phyloP scores from a whole-genome alignment of 2,113 vertebrate genomes.

The Apodemus sylvaticus region DNA sequence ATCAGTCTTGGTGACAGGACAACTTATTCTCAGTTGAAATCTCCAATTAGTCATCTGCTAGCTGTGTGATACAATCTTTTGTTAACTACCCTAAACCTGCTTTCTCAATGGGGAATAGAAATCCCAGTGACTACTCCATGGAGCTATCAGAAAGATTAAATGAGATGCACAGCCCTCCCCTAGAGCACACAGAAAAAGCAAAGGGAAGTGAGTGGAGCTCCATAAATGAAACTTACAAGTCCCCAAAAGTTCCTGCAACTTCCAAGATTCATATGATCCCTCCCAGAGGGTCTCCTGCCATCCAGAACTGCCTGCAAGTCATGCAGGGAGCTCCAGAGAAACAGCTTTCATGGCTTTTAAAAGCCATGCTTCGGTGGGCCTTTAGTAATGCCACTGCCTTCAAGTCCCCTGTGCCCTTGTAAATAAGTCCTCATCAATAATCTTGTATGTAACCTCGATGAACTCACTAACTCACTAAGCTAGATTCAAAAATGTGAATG shows the following conservation, averaged over 20 bases:
- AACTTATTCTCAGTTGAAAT: background rate
- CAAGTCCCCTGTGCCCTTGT: background rate
- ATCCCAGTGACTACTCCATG: background rate
- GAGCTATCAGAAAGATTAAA: conserved; percentile 10
- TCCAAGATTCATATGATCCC: background rate
- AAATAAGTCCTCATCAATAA: background rate
- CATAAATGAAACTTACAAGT: background rate
- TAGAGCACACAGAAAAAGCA: background rate
- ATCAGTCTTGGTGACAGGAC: conserved; percentile 1
- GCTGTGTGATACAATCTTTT: conserved; percentile 19
- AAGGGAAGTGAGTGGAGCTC: background rate
- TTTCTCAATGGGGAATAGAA: conserved; percentile 15
- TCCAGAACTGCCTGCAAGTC: background rate
- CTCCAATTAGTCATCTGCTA: background rate
- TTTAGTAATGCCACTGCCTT: background rate
- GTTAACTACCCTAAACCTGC: background rate
- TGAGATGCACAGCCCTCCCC: background rate
- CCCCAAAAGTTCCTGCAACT: background rate
- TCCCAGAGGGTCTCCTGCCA: background rate
- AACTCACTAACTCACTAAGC: background rate
- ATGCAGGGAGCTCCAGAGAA: background rate
- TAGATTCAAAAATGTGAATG: background rate
- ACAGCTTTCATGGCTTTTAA: background rate
- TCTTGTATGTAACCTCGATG: too few species aligned
- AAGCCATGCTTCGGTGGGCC: background rate